These are phyloP conservation scores for Girardinichthys multiradiatus DNA, from an alignment of 2,113 vertebrate genomes.

Conservation along the genomic window DNA sequence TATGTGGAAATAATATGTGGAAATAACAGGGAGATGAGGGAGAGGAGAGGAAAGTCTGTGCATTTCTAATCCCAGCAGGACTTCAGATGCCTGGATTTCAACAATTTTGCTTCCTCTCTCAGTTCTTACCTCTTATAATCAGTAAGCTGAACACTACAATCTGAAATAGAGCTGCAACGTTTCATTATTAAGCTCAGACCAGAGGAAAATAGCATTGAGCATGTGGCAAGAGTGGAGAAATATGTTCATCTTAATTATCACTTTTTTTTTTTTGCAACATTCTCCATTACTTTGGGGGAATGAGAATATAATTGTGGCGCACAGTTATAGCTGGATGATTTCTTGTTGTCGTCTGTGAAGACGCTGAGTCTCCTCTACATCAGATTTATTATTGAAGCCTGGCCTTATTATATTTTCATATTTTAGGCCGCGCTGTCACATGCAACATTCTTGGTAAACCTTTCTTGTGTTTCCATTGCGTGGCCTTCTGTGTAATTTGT, in stretches of 20 bases:
- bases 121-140: slow-evolving; percentile 24
- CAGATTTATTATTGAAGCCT: slow-evolving; percentile 62
- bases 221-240: slow-evolving; percentile 25
- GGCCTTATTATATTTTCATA: slow-evolving; percentile 52
- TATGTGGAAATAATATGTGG: no score
- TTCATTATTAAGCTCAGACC: slow-evolving; percentile 38
- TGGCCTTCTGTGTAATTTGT: slow-evolving; percentile 1
- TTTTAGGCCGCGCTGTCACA: slow-evolving; percentile 41
- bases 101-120: slow-evolving; percentile 13
- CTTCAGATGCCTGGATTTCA: slow-evolving; percentile 41
- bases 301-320: slow-evolving; percentile 16
- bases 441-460: slow-evolving; percentile 43
- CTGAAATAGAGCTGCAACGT: slow-evolving; percentile 38
- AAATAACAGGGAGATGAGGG: no score
- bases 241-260: slow-evolving; percentile 23
- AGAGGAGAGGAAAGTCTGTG: no score
- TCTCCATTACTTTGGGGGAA: slow-evolving; percentile 29
- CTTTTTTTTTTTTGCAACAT: slow-evolving; percentile 21
- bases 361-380: slow-evolving; percentile 17
- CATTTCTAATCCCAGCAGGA: slow-evolving; percentile 45
- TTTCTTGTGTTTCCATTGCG: slow-evolving; percentile 41
- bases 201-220: slow-evolving; percentile 21
- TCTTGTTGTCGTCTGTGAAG: slow-evolving; percentile 17
- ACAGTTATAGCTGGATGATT: slow-evolving; percentile 12
- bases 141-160: slow-evolving; percentile 21